Conservation (phyloP, 2,113 vertebrate genomes). For the Tangachromis dhanisi region DNA sequence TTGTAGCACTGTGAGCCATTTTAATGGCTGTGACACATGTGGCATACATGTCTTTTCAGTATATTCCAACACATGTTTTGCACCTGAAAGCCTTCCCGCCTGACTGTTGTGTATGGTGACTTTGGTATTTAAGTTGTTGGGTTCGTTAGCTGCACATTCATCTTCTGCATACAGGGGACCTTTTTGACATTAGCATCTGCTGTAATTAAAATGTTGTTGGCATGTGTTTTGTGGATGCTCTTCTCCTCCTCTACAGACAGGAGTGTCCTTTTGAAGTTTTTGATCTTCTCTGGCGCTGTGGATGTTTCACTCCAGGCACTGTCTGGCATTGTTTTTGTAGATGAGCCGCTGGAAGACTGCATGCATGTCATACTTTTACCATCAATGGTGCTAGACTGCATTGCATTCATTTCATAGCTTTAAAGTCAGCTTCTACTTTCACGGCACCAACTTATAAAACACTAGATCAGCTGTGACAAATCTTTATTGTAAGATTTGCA, state of each 20-base stretch:
- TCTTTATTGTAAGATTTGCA: neutral
- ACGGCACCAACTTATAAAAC: neutral
- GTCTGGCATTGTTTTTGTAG: neutral
- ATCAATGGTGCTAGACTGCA: neutral
- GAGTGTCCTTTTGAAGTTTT: conserved; percentile 2
- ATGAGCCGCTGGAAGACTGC: conserved; percentile 13
- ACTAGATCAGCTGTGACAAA: neutral
- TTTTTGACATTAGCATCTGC: neutral
- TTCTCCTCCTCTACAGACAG: neutral
- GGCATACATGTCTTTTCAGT: conserved; percentile 6
- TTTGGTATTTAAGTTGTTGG: neutral
- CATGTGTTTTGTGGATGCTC: neutral
- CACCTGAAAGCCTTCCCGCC: conserved; percentile 39
- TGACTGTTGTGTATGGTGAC: neutral
- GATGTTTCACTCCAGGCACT: conserved; percentile 10
- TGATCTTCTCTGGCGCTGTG: neutral
- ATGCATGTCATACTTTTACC: conserved; percentile 27
- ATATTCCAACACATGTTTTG: conserved; percentile 41
- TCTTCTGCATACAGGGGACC: neutral
- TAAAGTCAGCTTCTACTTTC: neutral
- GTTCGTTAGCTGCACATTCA: neutral
- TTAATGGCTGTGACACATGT: conserved; percentile 16
- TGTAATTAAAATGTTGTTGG: neutral
- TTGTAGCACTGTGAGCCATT: neutral
- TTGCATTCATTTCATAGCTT: conserved; percentile 27